Base-by-base conservation (phyloP, 2,113 vertebrate genomes). In the Hypocryptadius cinnamomeus region DNA sequence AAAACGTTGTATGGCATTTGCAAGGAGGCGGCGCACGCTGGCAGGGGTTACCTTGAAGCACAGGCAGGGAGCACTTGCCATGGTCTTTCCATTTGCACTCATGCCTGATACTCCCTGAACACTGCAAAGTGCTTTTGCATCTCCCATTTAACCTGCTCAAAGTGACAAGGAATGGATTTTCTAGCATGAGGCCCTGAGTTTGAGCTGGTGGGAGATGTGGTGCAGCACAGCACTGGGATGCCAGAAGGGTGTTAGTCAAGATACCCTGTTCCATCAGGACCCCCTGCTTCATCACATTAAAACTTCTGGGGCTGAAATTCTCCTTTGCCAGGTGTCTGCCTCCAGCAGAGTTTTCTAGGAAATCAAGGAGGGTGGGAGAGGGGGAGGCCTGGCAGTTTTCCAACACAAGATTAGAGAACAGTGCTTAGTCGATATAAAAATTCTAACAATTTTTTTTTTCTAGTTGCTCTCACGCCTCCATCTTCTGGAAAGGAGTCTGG, bases 1-100 rank as follows among this genome's bases (percentile, higher is more conserved):
- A 94, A 96, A 96, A 79, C 68, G 27, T 2, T 65, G 53, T 59
- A 91, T 90, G 95, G 95, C 96, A 92, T 95, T 96, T 93, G 93
- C 93, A 88, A 94, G 93, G 31, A 91, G 57, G 92, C 39, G 54
- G 85, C 2, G 14, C n/a, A 51, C 2, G 13, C 84, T 93, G 92
- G 73, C 35, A 24, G 54, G 69, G 65, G 72, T 81, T 84, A 90
- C 95, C 92, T 96, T 54, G 79, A 69, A 96, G 69, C 42, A 35
- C 65, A 61, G 77, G 87, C 27, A 4, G 61, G 63, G 81, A 89
- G 45, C 28, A 8, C 87, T 91, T 83, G 81, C 83, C 8, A 1
- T 8, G 31, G 42, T 51, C 89, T 79, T 87, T 77, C 68, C 51
- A 40, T 81, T 60, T 79, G 31, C 6, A 4, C 54, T 92, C 63